phyloP scores from a whole-genome alignment of 2,113 vertebrate species.

The Oncorhynchus clarkii region DNA sequence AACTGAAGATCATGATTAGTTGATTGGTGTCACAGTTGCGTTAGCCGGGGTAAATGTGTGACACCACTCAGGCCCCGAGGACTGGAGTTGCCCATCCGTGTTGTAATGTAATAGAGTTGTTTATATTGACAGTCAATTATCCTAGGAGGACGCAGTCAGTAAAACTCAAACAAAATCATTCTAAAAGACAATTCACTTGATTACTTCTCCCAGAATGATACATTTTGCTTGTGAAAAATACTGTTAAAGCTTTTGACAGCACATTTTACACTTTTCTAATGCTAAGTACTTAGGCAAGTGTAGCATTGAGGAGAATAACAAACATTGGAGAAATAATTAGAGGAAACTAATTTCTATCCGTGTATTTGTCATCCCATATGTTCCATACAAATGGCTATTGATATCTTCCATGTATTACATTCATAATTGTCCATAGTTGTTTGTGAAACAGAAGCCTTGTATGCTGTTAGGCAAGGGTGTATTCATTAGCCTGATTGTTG shows the following conservation, averaged over 20 bases:
- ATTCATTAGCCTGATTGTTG: too few relatives aligned
- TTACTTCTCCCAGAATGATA: not conserved
- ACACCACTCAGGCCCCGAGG: too few relatives aligned
- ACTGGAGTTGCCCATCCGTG: too few relatives aligned
- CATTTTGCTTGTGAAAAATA: not conserved
- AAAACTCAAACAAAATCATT: not conserved
- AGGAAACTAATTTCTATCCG: not conserved
- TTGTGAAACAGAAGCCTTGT: not conserved
- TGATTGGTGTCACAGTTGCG: too few relatives aligned
- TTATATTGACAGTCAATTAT: too few relatives aligned
- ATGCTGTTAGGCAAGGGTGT: too few relatives aligned
- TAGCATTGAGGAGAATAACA: not conserved
- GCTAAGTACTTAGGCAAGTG: not conserved
- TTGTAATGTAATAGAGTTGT: too few relatives aligned
- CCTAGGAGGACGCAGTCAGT: not conserved
- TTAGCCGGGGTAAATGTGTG: too few relatives aligned
- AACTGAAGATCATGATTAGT: too few relatives aligned
- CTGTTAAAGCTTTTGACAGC: not conserved
- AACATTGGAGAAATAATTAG: not conserved
- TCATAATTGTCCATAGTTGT: not conserved
- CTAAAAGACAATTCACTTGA: not conserved
- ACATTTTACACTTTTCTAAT: not conserved
- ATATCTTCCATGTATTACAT: not conserved
- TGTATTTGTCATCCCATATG: not conserved
- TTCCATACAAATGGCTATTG: not conserved